These are phyloP conservation scores for Apamea epomidion DNA, from an alignment of 2,888 invertebrate genomes.

Conservation along the genomic window DNA sequence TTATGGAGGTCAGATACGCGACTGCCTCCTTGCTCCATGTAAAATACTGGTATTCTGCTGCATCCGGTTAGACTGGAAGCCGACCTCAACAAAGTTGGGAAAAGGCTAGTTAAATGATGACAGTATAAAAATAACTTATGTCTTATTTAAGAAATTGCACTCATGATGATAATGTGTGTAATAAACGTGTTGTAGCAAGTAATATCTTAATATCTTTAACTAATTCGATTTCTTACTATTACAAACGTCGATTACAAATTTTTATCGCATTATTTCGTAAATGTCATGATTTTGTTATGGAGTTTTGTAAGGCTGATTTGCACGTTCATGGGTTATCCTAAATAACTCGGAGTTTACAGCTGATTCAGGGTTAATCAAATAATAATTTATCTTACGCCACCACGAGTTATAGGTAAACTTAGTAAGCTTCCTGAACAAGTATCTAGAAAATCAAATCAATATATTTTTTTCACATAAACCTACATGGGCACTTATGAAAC, in stretches of 20 bases:
- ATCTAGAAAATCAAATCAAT: too few species aligned
- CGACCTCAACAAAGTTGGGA: too few species aligned
- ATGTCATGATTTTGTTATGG: slow-evolving; percentile 47
- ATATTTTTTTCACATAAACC: too few species aligned
- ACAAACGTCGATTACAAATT: slow-evolving; percentile 37
- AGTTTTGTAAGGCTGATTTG: slow-evolving; percentile 3
- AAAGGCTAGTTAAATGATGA: too few species aligned
- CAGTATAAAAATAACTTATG: slow-evolving; percentile 1
- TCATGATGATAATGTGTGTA: not conserved
- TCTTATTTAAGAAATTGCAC: not conserved
- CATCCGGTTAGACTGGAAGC: too few species aligned
- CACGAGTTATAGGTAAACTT: not conserved
- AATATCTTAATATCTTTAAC: slow-evolving; percentile 32
- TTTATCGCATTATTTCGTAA: slow-evolving; percentile 45
- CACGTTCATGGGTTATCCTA: not conserved
- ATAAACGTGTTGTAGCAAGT: slow-evolving; percentile 23
- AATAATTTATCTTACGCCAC: not conserved
- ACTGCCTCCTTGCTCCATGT: too few species aligned
- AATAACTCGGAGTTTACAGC: not conserved
- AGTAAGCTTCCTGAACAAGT: too few species aligned
- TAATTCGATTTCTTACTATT: slow-evolving; percentile 41
- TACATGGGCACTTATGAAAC: too few species aligned
- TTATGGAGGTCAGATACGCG: too few species aligned
- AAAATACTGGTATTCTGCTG: too few species aligned
- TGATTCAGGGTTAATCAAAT: not conserved